Conservation (phyloP, 2,113 vertebrate species). For the Picathartes gymnocephalus region DNA sequence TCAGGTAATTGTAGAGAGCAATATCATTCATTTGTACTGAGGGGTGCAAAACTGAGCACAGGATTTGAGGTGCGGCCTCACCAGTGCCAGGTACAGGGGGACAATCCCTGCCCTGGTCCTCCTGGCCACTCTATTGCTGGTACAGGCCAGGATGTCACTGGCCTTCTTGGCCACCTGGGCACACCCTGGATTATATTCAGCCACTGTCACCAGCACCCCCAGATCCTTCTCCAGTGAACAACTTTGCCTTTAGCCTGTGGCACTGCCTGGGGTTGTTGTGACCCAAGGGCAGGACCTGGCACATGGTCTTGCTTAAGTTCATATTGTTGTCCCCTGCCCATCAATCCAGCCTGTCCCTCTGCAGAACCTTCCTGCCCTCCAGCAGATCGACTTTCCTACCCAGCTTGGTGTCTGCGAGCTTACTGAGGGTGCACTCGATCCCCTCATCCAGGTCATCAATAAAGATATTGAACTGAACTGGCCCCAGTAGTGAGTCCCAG, state of each 20-base stretch:
- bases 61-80: background rate
- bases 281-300: background rate
- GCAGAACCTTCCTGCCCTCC: background rate
- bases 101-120: background rate
- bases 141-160: background rate
- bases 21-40: background rate
- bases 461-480: background rate
- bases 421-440: background rate
- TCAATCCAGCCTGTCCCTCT: background rate
- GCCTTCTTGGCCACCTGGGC: background rate
- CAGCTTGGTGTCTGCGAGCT: background rate
- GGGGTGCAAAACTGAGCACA: accelerated
- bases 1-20: no score
- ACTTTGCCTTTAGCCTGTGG: background rate
- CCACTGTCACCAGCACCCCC: background rate
- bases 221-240: background rate
- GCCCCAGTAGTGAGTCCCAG: background rate
- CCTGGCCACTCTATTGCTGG: background rate
- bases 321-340: no score
- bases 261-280: background rate
- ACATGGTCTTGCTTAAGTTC: background rate
- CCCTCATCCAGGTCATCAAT: background rate
- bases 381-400: background rate
- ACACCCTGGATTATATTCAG: background rate
- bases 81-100: accelerated